Evolutionary conservation across 1,140 invertebrate genomes (phyloP).

Genomic region (Idris sp.): DNA sequence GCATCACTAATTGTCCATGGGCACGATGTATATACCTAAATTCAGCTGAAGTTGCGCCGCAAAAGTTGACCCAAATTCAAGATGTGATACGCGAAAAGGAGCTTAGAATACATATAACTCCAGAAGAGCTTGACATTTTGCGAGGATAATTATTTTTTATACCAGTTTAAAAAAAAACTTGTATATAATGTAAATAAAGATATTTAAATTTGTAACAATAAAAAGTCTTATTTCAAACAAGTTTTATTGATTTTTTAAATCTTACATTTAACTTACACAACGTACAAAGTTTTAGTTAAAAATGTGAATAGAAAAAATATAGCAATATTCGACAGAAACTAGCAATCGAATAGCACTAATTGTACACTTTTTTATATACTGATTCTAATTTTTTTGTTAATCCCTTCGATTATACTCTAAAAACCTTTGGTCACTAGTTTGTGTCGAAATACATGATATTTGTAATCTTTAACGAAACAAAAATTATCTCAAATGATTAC

Average conservation of each 20-base stretch:
- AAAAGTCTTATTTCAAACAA: slow-evolving; percentile 7
- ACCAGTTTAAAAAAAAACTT: too few relatives aligned
- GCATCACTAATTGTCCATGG: slow-evolving; percentile 81
- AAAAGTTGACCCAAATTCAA: slow-evolving; percentile 81
- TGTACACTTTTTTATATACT: slow-evolving; percentile 10
- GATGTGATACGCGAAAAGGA: slow-evolving; percentile 86
- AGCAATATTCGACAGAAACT: slow-evolving; percentile 8
- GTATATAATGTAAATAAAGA: neutral
- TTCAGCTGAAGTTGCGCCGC: slow-evolving; percentile 77
- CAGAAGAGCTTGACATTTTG: slow-evolving; percentile 84
- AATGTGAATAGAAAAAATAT: slow-evolving; percentile 36
- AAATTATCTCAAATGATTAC: too few relatives aligned
- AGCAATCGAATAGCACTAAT: slow-evolving; percentile 7
- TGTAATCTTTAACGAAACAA: neutral
- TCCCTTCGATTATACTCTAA: neutral
- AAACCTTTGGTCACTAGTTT: slow-evolving; percentile 5
- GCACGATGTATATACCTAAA: slow-evolving; percentile 78
- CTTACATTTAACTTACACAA: too few relatives aligned
- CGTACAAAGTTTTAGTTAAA: too few relatives aligned
- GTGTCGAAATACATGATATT: neutral
- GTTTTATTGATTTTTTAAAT: too few relatives aligned
- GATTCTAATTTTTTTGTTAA: neutral
- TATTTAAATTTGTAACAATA: too few relatives aligned
- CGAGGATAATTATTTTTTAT: slow-evolving; percentile 74
- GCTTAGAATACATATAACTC: slow-evolving; percentile 83